Evolutionary conservation across 2,888 invertebrate genomes (phyloP), one percentile per base, ranked within the genome.

Genomic region (Xiphydria camelus): DNA sequence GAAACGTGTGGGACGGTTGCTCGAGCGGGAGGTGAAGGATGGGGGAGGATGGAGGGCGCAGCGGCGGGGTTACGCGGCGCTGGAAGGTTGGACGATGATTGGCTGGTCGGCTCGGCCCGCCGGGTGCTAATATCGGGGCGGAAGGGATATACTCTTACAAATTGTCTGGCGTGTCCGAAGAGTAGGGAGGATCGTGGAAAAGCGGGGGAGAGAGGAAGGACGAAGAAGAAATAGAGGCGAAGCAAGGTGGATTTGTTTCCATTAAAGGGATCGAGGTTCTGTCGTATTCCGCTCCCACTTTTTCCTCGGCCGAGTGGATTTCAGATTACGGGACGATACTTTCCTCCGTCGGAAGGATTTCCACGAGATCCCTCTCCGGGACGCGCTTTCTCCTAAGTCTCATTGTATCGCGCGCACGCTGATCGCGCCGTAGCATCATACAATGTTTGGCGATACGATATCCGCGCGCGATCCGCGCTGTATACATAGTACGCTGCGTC

Each of bases 201-300:
- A n/a, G n/a, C n/a, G n/a, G n/a, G n/a, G n/a, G n/a, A n/a, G n/a
- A n/a, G n/a, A n/a, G n/a, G n/a, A n/a, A n/a, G n/a, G n/a, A n/a
- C n/a, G n/a, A n/a, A n/a, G n/a, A n/a, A n/a, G n/a, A n/a, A n/a
- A n/a, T n/a, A n/a, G n/a, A n/a, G n/a, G n/a, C 21, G 22, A 18
- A 51, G 62, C 62, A 64, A 59, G 58, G 61, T 54, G 69, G 66
- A 74, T 72, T 72, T 73, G 69, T 73, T 70, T 70, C 70, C 69
- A 71, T 72, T 73, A 72, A 70, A 70, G 68, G 69, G 70, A 72
- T 73, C 68, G 68, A 69, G 71, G 70, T 72, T 73, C 71, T 70
- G 68, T 71, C 71, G 64, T 62, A 62, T 61, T 68, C 61, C 45
- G 45, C 19, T 61, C 61, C 62, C 61, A 64, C 65, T 66, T 62